Conservation (phyloP, 30 jellyfish, hydroid and myxozoan species). For the Aurelia aurita complex sp. Pacific region DNA sequence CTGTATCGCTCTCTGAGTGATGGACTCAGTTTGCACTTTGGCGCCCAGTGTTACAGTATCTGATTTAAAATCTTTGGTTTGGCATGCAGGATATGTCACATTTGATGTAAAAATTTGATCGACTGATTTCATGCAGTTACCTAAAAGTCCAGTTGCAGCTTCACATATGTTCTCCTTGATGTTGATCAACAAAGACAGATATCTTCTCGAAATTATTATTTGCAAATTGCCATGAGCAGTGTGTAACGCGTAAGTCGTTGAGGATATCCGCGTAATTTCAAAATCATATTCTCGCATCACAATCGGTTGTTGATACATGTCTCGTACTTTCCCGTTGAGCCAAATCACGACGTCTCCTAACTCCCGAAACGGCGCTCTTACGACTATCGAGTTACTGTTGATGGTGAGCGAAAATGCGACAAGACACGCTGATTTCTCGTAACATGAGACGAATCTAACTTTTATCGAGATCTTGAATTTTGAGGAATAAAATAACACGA, state of each 20-base stretch:
- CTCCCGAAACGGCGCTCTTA: slow-evolving; percentile 50
- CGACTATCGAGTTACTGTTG: not conserved
- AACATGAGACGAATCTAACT: slow-evolving; percentile 47
- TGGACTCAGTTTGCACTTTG: not conserved
- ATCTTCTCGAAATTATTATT: slow-evolving; percentile 14
- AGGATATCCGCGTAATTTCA: slow-evolving; percentile 5
- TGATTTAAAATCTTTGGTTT: not conserved
- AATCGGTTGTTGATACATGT: slow-evolving; percentile 21
- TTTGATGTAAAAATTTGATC: slow-evolving; percentile 11
- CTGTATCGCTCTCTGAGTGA: slow-evolving; percentile 10
- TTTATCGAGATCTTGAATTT: slow-evolving; percentile 33
- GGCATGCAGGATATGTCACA: slow-evolving; percentile 24
- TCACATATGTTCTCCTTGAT: slow-evolving; percentile 26
- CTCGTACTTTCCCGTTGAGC: slow-evolving; percentile 40
- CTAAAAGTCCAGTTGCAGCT: slow-evolving; percentile 35
- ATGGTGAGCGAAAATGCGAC: slow-evolving; percentile 34
- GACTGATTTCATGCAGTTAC: slow-evolving; percentile 13
- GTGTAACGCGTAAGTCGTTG: not conserved
- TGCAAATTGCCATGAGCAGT: slow-evolving; percentile 19
- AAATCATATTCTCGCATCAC: slow-evolving; percentile 13
- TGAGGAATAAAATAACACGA: slow-evolving; percentile 30
- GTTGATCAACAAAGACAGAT: slow-evolving; percentile 32
- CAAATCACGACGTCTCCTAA: slow-evolving; percentile 25
- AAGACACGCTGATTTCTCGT: slow-evolving; percentile 23
- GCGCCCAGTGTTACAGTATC: not conserved